Evolutionary conservation across 2,797 vertebrate genomes (phyloP), one percentile per base, ranked within the genome.

Genomic region (Chromis chromis): DNA sequence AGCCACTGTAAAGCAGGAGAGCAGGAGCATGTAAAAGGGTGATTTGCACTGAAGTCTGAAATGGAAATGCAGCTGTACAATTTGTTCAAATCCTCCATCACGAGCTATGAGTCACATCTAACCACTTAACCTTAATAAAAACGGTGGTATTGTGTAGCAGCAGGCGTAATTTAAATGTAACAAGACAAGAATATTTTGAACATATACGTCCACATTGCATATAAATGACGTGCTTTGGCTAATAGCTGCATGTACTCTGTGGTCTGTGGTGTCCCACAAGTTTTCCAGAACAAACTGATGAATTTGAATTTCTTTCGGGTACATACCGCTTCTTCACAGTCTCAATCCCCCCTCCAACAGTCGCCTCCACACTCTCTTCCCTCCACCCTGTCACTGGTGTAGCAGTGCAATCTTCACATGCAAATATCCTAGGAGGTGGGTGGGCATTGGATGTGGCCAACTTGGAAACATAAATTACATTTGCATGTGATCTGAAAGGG

Each of bases 401-500:
- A 64, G 53, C 66, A 31, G 65, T 62, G 65, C 76, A 88, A 74
- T 89, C 74, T 86, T 75, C 69, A 70, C 60, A 83, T 87, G 86
- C 82, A 81, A 88, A 90, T 88, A 67, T 68, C 69, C 67, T 9
- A 46, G 58, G 65, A 80, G 75, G 76, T 76, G 84, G 83, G 78
- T 70, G 83, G 60, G 44, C 82, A 76, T 60, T 58, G 56, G 78
- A 70, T 46, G 61, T 48, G 65, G 68, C 73, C 61, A 85, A 82
- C 76, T 67, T 69, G 59, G 67, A 73, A 80, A 80, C 79, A 66
- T 69, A 82, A 86, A 91, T 87, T 78, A 77, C 82, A 91, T 89
- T 90, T 88, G 86, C 89, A 91, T 91, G 79, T 64, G 64, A 86
- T 85, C 82, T 83, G 62, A 70, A 53, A 17, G 65, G 66, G 61